Base-by-base conservation (phyloP, 2,113 vertebrate species). In the Amphiprion ocellaris region DNA sequence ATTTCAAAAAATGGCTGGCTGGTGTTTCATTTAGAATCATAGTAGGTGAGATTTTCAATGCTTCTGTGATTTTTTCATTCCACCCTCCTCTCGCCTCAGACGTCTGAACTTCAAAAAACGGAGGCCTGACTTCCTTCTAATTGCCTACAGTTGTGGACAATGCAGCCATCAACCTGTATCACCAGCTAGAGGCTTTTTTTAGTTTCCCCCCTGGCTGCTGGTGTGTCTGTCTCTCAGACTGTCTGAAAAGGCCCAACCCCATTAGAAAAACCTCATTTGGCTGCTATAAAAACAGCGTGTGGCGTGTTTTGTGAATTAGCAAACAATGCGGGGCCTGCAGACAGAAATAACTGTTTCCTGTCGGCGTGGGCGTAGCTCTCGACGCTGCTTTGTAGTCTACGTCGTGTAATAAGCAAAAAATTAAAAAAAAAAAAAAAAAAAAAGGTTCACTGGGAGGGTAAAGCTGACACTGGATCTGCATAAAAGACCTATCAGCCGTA, bases 381-480 rank as follows among this genome's bases (percentile, higher is more conserved):
- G 7, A 53, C 0, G 16, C 12, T 3, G 69, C 83, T 77, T 83
- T 83, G 80, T 63, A 78, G 68, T 70, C 64, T 70, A 69, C 63
- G 50, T 26, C 5, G 15, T 17, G 37, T 54, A 74, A 24, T 71
- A 46, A 62, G 60, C 46, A 8, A 61, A 17, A 49, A 49, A 6
- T 39, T 3, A 44, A 44, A 44, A 44, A 15, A 44, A 44, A 33
- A 1, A 33, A 33, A 49, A 10, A 47, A 47, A 1, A 49, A 49
- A 19, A 28, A 65, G 58, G 83, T 89, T 89, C 87, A 84, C 66
- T 0, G 52, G 46, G 81, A 89, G 87, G 83, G 39, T 74, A 86
- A 44, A 55, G 66, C 81, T 39, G 87, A 80, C 77, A 64, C 65
- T 4, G 49, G 28, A 83, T 83, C 60, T 72, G 62, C 62, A 78